Conservation (phyloP, 2,888 invertebrate species). For the Parnassius smintheus region DNA sequence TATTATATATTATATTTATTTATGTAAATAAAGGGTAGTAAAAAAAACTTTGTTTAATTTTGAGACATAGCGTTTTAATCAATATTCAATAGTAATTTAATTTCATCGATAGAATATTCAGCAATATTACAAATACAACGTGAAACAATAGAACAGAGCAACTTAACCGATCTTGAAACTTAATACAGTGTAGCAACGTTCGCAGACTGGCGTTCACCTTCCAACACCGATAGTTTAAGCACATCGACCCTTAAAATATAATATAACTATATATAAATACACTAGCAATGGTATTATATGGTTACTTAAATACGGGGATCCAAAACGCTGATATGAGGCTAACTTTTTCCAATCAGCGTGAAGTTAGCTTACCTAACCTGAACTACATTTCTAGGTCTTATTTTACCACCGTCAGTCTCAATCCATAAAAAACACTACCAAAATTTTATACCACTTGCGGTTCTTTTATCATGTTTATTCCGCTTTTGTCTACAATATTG, state of each 20-base stretch:
- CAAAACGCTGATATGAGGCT: slow-evolving; percentile 1
- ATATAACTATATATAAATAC: slow-evolving; percentile 44
- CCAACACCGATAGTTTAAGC: slow-evolving; percentile 66
- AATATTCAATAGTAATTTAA: slow-evolving; percentile 74
- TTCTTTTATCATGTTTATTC: not conserved
- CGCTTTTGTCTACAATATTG: not conserved
- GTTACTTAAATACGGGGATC: slow-evolving; percentile 23
- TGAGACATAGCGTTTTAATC: slow-evolving; percentile 79
- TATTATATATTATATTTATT: no score
- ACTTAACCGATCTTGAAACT: slow-evolving; percentile 71
- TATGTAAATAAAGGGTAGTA: slow-evolving; percentile 5
- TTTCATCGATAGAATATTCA: slow-evolving; percentile 77
- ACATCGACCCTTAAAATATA: slow-evolving; percentile 61
- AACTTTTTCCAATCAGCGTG: slow-evolving; percentile 23
- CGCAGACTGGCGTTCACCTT: slow-evolving; percentile 48
- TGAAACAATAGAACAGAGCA: slow-evolving; percentile 76
- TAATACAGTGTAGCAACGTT: slow-evolving; percentile 69
- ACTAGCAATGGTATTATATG: slow-evolving; percentile 21
- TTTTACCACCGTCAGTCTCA: slow-evolving; percentile 42
- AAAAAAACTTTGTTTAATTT: slow-evolving; percentile 61
- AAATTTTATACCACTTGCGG: not conserved
- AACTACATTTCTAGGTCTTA: slow-evolving; percentile 32
- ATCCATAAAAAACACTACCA: slow-evolving; percentile 31
- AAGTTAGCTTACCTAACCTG: slow-evolving; percentile 31
- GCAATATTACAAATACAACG: slow-evolving; percentile 80